Conservation (phyloP, 2,113 vertebrate species). For the Pionites leucogaster region DNA sequence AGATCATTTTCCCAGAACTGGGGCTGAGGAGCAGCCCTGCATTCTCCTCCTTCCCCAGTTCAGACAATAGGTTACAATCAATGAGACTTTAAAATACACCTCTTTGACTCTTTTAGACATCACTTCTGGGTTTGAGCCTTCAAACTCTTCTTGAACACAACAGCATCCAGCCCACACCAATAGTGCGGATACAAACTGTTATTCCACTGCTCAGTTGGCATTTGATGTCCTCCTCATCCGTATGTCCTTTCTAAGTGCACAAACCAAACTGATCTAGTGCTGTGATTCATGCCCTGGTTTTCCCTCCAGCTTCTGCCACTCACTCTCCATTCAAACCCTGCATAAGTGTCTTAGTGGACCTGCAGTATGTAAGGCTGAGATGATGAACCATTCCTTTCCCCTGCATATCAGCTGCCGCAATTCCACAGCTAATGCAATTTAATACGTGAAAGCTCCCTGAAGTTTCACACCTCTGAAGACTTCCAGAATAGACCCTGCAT, state of each 20-base stretch:
- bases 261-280: rapidly evolving
- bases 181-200: not conserved
- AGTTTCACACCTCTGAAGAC: not conserved
- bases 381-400: not conserved
- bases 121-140: not conserved
- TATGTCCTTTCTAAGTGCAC: not conserved
- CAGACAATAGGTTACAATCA: not conserved
- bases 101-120: not conserved
- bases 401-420: not conserved
- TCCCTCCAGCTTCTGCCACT: not conserved
- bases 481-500: not conserved
- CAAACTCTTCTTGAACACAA: not conserved
- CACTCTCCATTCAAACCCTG: not conserved
- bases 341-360: not conserved
- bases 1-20: not conserved
- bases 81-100: not conserved
- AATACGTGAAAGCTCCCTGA: rapidly evolving
- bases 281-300: not conserved
- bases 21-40: not conserved
- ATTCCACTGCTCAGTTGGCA: not conserved
- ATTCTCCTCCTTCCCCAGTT: not conserved
- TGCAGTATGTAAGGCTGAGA: not conserved
- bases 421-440: not conserved
- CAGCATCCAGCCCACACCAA: not conserved
- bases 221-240: not conserved